These are phyloP conservation scores for Rhagoletis pomonella DNA, from an alignment of 1,140 invertebrate species.

Conservation along the genomic window DNA sequence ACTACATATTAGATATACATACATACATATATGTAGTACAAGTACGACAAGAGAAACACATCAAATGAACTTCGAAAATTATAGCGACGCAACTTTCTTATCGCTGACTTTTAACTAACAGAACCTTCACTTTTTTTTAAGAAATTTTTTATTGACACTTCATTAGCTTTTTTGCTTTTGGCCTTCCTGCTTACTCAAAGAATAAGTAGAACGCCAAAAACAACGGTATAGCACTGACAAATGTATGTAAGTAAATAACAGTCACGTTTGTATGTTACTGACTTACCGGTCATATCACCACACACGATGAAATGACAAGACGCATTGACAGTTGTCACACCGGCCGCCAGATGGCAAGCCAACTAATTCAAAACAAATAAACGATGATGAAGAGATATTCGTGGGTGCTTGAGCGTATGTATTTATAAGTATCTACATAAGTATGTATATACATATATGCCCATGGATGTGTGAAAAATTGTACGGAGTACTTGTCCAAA, in stretches of 20 bases:
- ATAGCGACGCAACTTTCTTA: constrained; percentile 4
- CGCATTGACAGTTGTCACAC: constrained; percentile 17
- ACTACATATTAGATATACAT: neutral
- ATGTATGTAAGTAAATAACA: neutral
- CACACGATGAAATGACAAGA: constrained; percentile 17
- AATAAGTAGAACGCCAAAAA: constrained; percentile 11
- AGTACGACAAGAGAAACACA: neutral
- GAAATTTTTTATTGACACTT: constrained; percentile 28
- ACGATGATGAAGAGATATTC: neutral
- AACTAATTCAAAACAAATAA: neutral
- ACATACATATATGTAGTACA: no score
- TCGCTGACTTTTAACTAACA: neutral
- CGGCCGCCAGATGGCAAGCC: neutral
- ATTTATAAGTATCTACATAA: neutral
- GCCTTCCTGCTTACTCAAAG: no score
- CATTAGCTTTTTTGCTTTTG: neutral
- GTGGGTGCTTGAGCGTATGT: neutral
- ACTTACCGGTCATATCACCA: constrained; percentile 19
- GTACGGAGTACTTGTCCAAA: neutral
- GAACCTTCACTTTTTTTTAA: neutral
- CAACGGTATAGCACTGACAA: neutral
- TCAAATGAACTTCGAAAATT: neutral
- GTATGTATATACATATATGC: neutral
- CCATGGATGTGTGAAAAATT: neutral
- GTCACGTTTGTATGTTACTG: no score